These are phyloP conservation scores for Esox lucius DNA, from an alignment of 2,797 vertebrate genomes.

Conservation along the genomic window DNA sequence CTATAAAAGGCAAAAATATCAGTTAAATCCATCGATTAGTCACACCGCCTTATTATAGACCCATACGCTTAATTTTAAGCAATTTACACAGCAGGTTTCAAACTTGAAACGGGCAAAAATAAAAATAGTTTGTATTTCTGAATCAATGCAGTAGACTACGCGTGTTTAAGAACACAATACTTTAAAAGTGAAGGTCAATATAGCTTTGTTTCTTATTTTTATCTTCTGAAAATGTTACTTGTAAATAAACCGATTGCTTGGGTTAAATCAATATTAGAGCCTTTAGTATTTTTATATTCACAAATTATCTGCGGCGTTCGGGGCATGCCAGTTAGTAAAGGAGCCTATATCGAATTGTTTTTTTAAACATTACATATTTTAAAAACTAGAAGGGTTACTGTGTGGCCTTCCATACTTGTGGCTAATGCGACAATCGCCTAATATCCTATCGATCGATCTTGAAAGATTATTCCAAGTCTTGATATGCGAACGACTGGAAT, in stretches of 20 bases:
- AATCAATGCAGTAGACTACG: not conserved
- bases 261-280: not conserved
- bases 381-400: not conserved
- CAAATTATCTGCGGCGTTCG: not conserved
- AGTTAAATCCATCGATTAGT: not conserved
- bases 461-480: constrained; percentile 1
- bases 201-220: not conserved
- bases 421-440: not conserved
- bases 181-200: not conserved
- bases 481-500: not conserved
- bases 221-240: not conserved
- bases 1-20: not conserved
- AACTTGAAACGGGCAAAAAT: not conserved
- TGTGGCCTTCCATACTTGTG: not conserved
- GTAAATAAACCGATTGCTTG: not conserved
- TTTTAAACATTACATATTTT: not conserved
- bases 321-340: too few relatives aligned
- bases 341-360: not conserved
- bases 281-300: not conserved
- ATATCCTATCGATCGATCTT: not conserved
- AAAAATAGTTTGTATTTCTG: not conserved
- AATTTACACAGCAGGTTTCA: not conserved
- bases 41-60: not conserved
- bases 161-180: not conserved
- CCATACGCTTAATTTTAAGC: not conserved